Evolutionary conservation across 2,113 vertebrate genomes (phyloP).

Genomic region (Hucho hucho): DNA sequence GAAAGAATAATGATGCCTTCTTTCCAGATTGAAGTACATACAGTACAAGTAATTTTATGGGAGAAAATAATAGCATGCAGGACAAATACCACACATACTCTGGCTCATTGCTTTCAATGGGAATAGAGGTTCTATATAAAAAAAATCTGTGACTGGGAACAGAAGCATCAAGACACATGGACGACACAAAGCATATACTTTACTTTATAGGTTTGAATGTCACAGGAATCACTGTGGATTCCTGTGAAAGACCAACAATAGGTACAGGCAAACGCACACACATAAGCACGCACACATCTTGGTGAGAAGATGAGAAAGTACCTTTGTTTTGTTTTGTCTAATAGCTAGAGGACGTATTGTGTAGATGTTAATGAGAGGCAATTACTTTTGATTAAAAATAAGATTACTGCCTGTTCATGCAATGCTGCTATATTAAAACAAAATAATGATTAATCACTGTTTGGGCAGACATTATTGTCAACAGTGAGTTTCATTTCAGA

Average conservation of each 20-base stretch:
- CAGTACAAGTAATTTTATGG: neutral
- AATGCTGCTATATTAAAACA: constrained; percentile 57
- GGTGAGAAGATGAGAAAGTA: constrained; percentile 57
- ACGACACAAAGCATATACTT: no score
- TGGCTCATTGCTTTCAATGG: no score
- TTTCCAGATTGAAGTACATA: neutral
- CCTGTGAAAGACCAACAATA: neutral
- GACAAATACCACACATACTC: neutral
- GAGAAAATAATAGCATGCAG: neutral
- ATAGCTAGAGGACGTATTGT: constrained; percentile 60
- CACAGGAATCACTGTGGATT: no score
- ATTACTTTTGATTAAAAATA: constrained; percentile 72
- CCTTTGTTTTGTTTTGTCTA: constrained; percentile 57
- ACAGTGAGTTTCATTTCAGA: constrained; percentile 45
- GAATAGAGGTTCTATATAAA: no score
- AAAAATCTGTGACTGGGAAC: no score
- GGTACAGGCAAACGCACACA: neutral
- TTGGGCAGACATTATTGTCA: constrained; percentile 55
- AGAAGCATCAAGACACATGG: no score
- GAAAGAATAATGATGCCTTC: neutral
- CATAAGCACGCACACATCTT: constrained; percentile 19
- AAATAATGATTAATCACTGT: constrained; percentile 64
- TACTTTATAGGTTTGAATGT: no score
- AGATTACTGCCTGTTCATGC: constrained; percentile 54
- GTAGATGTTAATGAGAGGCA: constrained; percentile 64